phyloP scores from a whole-genome alignment of 2,888 invertebrate genomes.

The Hofmannophila pseudospretella region DNA sequence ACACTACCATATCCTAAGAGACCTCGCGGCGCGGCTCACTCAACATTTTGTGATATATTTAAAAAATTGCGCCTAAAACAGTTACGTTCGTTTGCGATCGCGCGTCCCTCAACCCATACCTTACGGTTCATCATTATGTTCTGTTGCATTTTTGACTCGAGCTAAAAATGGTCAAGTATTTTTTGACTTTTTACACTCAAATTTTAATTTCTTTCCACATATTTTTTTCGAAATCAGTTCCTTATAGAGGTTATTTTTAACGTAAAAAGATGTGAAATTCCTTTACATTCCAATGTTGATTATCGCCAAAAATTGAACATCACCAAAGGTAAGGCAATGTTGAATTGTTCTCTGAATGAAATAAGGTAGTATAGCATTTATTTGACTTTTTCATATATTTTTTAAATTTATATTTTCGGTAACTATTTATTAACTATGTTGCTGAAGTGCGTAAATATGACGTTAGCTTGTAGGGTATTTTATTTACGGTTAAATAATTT shows the following conservation, averaged over 20 bases:
- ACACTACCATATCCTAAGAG: slow-evolving; percentile 77
- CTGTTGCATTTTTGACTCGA: slow-evolving; percentile 68
- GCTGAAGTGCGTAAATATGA: slow-evolving; percentile 37
- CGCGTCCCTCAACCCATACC: slow-evolving; percentile 37
- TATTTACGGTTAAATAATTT: slow-evolving; percentile 7
- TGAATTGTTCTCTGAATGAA: slow-evolving; percentile 55
- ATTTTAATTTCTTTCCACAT: slow-evolving; percentile 49
- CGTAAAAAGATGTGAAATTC: slow-evolving; percentile 54
- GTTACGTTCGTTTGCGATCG: slow-evolving; percentile 31
- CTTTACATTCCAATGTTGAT: slow-evolving; percentile 69
- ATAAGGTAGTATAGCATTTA: slow-evolving; percentile 79
- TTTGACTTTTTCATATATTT: slow-evolving; percentile 63
- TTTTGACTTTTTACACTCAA: slow-evolving; percentile 80
- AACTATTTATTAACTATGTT: slow-evolving; percentile 29
- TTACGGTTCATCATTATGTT: slow-evolving; percentile 61
- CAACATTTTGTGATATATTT: slow-evolving; percentile 35
- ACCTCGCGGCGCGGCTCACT: slow-evolving; percentile 37
- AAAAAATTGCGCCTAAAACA: slow-evolving; percentile 22
- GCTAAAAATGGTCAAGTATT: slow-evolving; percentile 78
- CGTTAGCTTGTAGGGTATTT: slow-evolving; percentile 22
- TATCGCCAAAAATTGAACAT: slow-evolving; percentile 58
- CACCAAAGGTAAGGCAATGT: slow-evolving; percentile 73
- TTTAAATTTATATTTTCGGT: slow-evolving; percentile 20
- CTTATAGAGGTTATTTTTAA: slow-evolving; percentile 46
- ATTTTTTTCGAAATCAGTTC: slow-evolving; percentile 56